Conservation (phyloP, 2,113 vertebrate genomes). For the Tretioscincus oriximinensis region DNA sequence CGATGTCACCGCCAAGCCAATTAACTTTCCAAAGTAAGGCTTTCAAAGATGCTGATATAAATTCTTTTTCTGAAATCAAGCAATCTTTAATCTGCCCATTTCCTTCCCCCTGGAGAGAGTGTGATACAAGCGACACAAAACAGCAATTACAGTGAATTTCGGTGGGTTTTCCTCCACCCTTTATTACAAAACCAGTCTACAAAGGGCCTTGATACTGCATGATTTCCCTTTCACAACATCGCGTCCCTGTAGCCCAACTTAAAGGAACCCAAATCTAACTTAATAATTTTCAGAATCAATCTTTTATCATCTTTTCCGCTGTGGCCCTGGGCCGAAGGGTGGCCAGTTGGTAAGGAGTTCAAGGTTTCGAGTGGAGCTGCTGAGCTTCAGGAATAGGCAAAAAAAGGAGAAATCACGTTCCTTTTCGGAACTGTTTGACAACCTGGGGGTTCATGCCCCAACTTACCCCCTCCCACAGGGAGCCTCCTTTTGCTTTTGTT, state of each 20-base stretch:
- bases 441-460: neutral
- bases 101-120: conserved; percentile 37
- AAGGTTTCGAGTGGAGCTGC: conserved; percentile 7
- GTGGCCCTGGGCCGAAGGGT: neutral
- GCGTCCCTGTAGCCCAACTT: conserved; percentile 25
- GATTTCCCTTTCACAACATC: conserved; percentile 56
- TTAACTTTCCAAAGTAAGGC: conserved; percentile 32
- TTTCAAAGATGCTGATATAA: neutral
- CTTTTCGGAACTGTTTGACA: conserved; percentile 33
- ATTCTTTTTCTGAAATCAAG: conserved; percentile 8
- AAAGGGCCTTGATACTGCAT: conserved; percentile 40
- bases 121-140: conserved; percentile 41
- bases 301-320: neutral
- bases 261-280: conserved; percentile 54
- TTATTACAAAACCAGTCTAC: conserved; percentile 28
- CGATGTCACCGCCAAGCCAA: rapidly evolving
- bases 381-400: neutral
- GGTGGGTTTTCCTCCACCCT: neutral
- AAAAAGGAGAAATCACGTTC: conserved; percentile 1
- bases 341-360: neutral
- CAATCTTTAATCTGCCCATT: conserved; percentile 37
- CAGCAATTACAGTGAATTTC: neutral
- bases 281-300: conserved; percentile 56
- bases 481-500: conserved; percentile 27
- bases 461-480: conserved; percentile 1